Evolutionary conservation across 2,113 vertebrate genomes (phyloP).

Genomic region (Engraulis encrasicolus): DNA sequence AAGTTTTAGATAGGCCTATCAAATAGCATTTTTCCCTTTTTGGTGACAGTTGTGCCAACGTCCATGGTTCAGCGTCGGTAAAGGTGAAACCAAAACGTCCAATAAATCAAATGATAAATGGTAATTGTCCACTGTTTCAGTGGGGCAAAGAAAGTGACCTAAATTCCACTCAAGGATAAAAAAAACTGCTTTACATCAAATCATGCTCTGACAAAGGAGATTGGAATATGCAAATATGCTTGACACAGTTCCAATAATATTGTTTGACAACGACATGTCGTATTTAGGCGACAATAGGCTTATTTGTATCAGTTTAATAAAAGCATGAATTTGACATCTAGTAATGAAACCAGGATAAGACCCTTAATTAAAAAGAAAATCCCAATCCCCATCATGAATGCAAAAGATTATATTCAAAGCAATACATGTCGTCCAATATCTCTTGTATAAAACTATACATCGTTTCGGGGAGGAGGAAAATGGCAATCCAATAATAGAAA

Average conservation of each 20-base stretch:
- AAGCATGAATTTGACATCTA: constrained; percentile 10
- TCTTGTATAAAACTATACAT: background rate
- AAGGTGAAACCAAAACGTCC: constrained; percentile 6
- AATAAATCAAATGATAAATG: background rate
- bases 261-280: constrained; percentile 22
- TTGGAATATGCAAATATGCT: constrained; percentile 18
- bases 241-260: constrained; percentile 16
- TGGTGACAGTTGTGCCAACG: constrained; percentile 1
- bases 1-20: no score
- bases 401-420: background rate
- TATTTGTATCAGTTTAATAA: constrained; percentile 18
- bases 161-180: constrained; percentile 20
- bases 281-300: constrained; percentile 5
- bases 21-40: background rate
- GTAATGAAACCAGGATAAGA: background rate
- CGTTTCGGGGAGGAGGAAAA: background rate
- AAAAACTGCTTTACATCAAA: constrained; percentile 16
- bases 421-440: background rate
- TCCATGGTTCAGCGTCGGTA: background rate
- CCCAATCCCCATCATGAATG: background rate
- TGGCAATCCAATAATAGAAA: constrained; percentile 3
- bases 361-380: background rate
- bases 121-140: background rate
- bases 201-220: constrained; percentile 10
- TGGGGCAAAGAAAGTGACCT: constrained; percentile 17